A percentile compares a stretch with the other conserved stretches of the same genome.
phyloP scores from a whole-genome alignment of 2,113 vertebrate genomes.

The Cnemophilus loriae region DNA sequence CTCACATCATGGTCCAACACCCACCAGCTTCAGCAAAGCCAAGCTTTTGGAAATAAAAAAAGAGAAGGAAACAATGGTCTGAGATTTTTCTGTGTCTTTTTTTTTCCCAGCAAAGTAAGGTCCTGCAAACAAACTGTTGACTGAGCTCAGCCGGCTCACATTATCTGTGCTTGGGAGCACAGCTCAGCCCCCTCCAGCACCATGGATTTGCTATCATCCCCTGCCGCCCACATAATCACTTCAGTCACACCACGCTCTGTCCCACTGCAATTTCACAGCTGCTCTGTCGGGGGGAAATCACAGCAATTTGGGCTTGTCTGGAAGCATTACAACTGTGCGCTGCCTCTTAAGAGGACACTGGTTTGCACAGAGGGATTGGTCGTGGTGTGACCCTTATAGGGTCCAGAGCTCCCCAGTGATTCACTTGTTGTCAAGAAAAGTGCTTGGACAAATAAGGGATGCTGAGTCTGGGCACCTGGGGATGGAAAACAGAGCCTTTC shows the following conservation, averaged over 20 bases:
- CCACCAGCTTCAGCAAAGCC: background rate
- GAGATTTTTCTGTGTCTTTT: background rate
- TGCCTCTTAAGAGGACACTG: background rate
- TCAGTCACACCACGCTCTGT: background rate
- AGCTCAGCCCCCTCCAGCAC: background rate
- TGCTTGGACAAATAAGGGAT: background rate
- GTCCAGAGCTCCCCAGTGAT: background rate
- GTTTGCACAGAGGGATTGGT: background rate
- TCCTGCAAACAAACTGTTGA: background rate
- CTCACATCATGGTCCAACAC: background rate
- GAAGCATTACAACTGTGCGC: background rate
- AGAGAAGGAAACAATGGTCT: background rate
- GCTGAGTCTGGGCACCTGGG: background rate
- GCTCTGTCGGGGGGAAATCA: slow-evolving; percentile 1
- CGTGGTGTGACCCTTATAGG: background rate
- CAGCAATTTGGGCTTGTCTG: background rate
- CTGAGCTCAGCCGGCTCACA: accelerated
- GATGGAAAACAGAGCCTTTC: background rate
- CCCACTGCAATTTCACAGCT: slow-evolving; percentile 26
- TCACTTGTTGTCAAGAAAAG: background rate
- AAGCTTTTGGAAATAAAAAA: background rate
- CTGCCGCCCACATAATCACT: background rate
- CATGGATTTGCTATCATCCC: background rate
- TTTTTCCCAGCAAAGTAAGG: background rate
- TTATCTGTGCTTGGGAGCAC: background rate